Percentiles rank a stretch among this genome's conserved stretches.
These are phyloP conservation scores for Choreutis nemorana DNA, from an alignment of 2,888 invertebrate genomes.

Conservation along the genomic window DNA sequence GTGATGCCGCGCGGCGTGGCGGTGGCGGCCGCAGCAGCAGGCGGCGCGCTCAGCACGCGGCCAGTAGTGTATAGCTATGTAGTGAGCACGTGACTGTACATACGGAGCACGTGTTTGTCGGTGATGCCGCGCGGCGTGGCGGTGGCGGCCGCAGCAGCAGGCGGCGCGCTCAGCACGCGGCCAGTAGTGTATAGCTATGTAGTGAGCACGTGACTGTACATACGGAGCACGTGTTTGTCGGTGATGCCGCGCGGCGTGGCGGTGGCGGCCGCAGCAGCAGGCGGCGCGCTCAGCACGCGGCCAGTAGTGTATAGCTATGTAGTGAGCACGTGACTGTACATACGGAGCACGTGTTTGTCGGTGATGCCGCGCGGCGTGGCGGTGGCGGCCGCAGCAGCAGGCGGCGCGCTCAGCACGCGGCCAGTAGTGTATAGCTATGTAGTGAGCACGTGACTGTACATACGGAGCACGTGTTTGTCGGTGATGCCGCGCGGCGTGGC, in stretches of 20 bases:
- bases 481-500: conserved; percentile 93
- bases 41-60: conserved; percentile 81
- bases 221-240: conserved; percentile 83
- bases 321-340: conserved; percentile 84
- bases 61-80: no score
- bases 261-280: conserved; percentile 85
- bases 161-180: conserved; percentile 81
- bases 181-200: no score
- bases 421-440: no score
- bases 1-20: conserved; percentile 93
- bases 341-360: conserved; percentile 83
- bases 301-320: no score
- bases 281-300: conserved; percentile 81
- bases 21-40: conserved; percentile 85
- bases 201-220: conserved; percentile 84
- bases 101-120: conserved; percentile 83
- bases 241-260: conserved; percentile 93
- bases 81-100: conserved; percentile 84
- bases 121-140: conserved; percentile 93
- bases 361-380: conserved; percentile 93
- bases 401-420: conserved; percentile 81
- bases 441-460: conserved; percentile 84
- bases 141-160: conserved; percentile 85
- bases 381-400: conserved; percentile 85
- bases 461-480: conserved; percentile 83